These are phyloP conservation scores for Campoplex capitator DNA, from an alignment of 2,888 invertebrate genomes.

Conservation along the genomic window DNA sequence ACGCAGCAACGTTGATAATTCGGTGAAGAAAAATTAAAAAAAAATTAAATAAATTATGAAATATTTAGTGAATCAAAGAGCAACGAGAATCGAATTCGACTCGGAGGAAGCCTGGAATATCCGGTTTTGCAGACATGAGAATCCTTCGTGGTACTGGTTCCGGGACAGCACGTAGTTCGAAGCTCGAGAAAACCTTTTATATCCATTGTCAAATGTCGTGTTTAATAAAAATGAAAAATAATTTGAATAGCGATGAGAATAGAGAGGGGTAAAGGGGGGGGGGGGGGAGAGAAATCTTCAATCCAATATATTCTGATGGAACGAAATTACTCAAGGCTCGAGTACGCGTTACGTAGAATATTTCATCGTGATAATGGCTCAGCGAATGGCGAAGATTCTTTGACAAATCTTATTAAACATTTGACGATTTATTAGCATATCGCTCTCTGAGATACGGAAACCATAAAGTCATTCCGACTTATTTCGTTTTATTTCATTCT, in stretches of 20 bases:
- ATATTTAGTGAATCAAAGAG: background rate
- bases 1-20: background rate
- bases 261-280: background rate
- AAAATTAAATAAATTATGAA: background rate
- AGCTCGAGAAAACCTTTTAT: constrained; percentile 69
- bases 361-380: too few species aligned
- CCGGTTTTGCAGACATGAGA: constrained; percentile 60
- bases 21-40: background rate
- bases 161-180: constrained; percentile 60
- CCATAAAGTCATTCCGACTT: constrained; percentile 25
- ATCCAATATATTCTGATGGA: constrained; percentile 35
- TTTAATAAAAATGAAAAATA: constrained; percentile 71
- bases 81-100: background rate
- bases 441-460: constrained; percentile 7
- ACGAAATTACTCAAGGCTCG: background rate
- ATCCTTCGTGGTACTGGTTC: constrained; percentile 68
- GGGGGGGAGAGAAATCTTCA: background rate
- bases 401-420: constrained; percentile 42
- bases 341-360: background rate
- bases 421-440: constrained; percentile 45
- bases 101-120: constrained; percentile 45
- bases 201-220: constrained; percentile 46
- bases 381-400: background rate
- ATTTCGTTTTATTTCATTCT: constrained; percentile 15
- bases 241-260: constrained; percentile 42